These are phyloP conservation scores for Phyllostomus hastatus DNA, from an alignment of 2,113 vertebrate genomes.

Conservation along the genomic window DNA sequence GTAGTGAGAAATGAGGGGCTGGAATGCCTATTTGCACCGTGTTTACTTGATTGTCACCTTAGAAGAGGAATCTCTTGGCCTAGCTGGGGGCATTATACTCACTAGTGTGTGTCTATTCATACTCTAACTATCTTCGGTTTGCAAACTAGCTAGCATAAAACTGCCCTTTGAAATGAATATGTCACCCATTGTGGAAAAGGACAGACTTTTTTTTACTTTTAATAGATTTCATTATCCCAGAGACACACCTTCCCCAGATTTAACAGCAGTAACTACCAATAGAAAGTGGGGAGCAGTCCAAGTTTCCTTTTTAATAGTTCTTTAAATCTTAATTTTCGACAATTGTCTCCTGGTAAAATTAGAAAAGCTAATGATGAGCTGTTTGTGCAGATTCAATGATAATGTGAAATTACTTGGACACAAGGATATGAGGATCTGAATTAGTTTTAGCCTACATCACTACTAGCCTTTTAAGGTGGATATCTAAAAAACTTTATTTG, in stretches of 20 bases:
- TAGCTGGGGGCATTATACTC: slow-evolving; percentile 79
- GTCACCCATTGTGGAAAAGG: slow-evolving; percentile 69
- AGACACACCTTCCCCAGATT: slow-evolving; percentile 52
- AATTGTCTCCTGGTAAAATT: slow-evolving; percentile 82
- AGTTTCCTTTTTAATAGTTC: slow-evolving; percentile 81
- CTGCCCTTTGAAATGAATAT: slow-evolving; percentile 71
- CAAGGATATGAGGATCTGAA: slow-evolving; percentile 59
- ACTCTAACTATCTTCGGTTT: slow-evolving; percentile 78
- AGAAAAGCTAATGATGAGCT: slow-evolving; percentile 78
- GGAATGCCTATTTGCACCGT: slow-evolving; percentile 72
- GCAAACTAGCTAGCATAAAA: slow-evolving; percentile 64
- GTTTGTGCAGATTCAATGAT: slow-evolving; percentile 73
- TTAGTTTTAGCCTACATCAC: slow-evolving; percentile 59
- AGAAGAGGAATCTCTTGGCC: slow-evolving; percentile 79
- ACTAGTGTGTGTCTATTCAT: slow-evolving; percentile 80
- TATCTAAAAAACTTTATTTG: slow-evolving; percentile 20
- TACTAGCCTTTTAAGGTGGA: slow-evolving; percentile 75
- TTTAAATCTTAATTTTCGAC: slow-evolving; percentile 83
- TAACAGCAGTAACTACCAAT: neutral
- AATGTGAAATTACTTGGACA: slow-evolving; percentile 69
- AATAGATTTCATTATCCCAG: slow-evolving; percentile 75
- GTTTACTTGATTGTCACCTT: slow-evolving; percentile 80
- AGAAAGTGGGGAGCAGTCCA: neutral
- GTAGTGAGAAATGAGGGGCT: slow-evolving; percentile 45
- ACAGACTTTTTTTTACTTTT: slow-evolving; percentile 76